Evolutionary conservation across 1,140 invertebrate genomes (phyloP).

Genomic region (Maniola jurtina): DNA sequence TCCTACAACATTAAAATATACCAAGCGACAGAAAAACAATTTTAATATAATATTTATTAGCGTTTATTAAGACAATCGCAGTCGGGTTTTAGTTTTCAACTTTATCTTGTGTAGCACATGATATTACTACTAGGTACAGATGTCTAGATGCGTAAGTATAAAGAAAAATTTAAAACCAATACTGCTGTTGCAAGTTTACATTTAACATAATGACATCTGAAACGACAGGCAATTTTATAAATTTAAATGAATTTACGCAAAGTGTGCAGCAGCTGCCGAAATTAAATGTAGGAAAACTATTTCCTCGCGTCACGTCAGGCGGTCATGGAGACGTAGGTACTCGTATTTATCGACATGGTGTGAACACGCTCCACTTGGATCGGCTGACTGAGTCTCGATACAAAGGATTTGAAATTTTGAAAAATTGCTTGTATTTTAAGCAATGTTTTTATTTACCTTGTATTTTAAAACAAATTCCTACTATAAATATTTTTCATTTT

Average conservation of each 20-base stretch:
- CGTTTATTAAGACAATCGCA: too few relatives aligned
- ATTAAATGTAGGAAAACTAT: slow-evolving; percentile 27
- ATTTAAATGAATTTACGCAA: slow-evolving; percentile 22
- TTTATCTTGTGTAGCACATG: too few relatives aligned
- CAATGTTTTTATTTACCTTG: too few relatives aligned
- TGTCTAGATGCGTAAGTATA: too few relatives aligned
- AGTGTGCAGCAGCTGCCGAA: slow-evolving; percentile 18
- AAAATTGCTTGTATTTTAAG: too few relatives aligned
- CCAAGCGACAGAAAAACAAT: too few relatives aligned
- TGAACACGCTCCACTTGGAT: slow-evolving; percentile 6
- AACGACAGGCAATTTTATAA: slow-evolving; percentile 10
- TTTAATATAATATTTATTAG: too few relatives aligned
- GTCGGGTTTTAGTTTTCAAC: too few relatives aligned
- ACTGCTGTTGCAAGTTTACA: not conserved
- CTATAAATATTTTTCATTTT: too few relatives aligned
- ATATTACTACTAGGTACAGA: too few relatives aligned
- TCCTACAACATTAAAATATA: too few relatives aligned
- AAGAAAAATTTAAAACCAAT: slow-evolving; percentile 1
- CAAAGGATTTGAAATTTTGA: not conserved
- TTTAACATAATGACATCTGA: slow-evolving; percentile 11
- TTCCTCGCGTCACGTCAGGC: slow-evolving; percentile 28
- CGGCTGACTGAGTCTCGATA: not conserved
- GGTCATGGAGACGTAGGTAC: slow-evolving; percentile 1
- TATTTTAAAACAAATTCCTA: too few relatives aligned
- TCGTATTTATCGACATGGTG: slow-evolving; percentile 22